phyloP scores from a whole-genome alignment of 2,113 vertebrate genomes.

The Neodon shergylaensis region DNA sequence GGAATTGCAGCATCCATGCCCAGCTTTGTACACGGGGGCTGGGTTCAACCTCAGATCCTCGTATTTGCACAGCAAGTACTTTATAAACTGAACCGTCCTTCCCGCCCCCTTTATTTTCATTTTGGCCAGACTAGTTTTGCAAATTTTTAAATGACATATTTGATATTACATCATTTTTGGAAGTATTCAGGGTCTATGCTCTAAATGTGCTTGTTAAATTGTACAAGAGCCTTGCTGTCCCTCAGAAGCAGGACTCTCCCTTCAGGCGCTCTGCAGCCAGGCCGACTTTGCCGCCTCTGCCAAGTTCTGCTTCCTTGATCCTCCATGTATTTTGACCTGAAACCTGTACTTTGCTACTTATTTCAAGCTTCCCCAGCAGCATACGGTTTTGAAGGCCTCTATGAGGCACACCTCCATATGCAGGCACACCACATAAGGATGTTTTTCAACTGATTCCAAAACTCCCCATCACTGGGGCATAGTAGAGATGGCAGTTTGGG shows the following conservation, averaged over 20 bases:
- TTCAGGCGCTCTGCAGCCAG: neutral
- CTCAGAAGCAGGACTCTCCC: neutral
- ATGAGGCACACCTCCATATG: too few relatives aligned
- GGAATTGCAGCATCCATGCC: neutral
- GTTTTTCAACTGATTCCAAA: neutral
- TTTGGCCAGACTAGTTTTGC: neutral
- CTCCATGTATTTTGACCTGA: neutral
- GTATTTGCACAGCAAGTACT: neutral
- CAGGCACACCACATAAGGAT: neutral
- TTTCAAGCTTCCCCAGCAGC: neutral
- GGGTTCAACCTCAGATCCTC: neutral
- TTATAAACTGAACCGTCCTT: neutral
- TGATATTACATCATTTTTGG: neutral
- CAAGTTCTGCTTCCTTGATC: neutral
- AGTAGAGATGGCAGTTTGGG: neutral
- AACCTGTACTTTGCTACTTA: neutral
- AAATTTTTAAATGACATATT: neutral
- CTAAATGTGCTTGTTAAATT: constrained; percentile 11
- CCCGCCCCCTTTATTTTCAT: neutral
- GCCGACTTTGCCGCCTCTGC: neutral
- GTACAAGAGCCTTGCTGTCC: neutral
- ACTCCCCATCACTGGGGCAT: neutral
- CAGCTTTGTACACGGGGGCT: neutral
- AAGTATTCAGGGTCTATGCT: neutral
- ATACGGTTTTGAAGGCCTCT: too few relatives aligned